phyloP scores from a whole-genome alignment of 2,113 vertebrate species.

The Anser cygnoides region DNA sequence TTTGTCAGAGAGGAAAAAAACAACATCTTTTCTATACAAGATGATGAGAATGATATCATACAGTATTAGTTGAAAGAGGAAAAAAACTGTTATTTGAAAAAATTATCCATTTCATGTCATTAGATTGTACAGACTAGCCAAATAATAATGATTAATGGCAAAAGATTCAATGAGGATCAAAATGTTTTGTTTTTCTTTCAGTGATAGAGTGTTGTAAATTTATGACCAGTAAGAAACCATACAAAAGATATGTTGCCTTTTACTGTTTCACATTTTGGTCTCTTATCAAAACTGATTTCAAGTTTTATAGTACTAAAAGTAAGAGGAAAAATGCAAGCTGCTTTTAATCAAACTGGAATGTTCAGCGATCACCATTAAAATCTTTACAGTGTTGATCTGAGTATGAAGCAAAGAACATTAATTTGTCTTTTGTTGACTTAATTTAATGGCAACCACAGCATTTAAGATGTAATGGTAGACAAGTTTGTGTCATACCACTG shows the following conservation, averaged over 20 bases:
- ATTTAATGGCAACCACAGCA: constrained; percentile 30
- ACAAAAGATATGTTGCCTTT: constrained; percentile 64
- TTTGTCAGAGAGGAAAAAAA: constrained; percentile 1
- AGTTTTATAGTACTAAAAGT: constrained; percentile 47
- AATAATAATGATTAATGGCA: constrained; percentile 67
- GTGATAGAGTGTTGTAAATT: constrained; percentile 72
- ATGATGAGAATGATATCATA: background rate
- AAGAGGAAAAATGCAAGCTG: constrained; percentile 56
- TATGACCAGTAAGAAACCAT: constrained; percentile 71
- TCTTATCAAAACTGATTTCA: constrained; percentile 65
- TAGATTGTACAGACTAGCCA: constrained; percentile 29
- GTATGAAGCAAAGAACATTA: constrained; percentile 39
- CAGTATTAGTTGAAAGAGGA: constrained; percentile 27
- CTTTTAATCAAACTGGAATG: constrained; percentile 71
- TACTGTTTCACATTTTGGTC: constrained; percentile 63
- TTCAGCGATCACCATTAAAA: constrained; percentile 49
- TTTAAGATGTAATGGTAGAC: constrained; percentile 33
- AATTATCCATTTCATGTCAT: constrained; percentile 39
- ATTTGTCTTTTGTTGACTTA: constrained; percentile 52
- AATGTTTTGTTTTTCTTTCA: constrained; percentile 77
- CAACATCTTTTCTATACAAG: background rate
- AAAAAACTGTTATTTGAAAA: constrained; percentile 32
- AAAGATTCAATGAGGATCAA: constrained; percentile 66
- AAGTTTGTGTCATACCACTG: constrained; percentile 21
- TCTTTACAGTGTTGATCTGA: constrained; percentile 27